Conservation (phyloP, 2,888 invertebrate species). For the Scaptomyza tumidula region DNA sequence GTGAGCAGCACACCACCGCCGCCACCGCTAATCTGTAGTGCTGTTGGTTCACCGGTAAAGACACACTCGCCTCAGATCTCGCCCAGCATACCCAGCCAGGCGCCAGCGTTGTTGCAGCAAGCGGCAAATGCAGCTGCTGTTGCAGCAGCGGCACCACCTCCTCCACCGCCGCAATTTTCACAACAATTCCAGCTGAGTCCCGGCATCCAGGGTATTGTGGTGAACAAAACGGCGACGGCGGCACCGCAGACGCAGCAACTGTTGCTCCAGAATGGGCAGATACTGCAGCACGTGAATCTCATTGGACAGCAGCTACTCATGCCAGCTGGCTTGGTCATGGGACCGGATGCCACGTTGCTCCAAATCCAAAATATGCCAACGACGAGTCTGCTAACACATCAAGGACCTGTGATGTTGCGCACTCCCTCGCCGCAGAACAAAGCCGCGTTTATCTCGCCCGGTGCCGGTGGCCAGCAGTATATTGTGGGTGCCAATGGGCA, state of each 20-base stretch:
- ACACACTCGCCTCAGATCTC: constrained; percentile 83
- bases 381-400: constrained; percentile 87
- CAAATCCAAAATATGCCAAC: constrained; percentile 92
- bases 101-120: constrained; percentile 69
- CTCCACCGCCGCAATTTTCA: constrained; percentile 87
- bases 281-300: constrained; percentile 93
- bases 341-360: constrained; percentile 90
- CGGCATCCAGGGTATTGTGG: constrained; percentile 90
- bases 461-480: constrained; percentile 88
- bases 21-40: constrained; percentile 27
- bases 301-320: constrained; percentile 93
- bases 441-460: constrained; percentile 89
- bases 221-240: constrained; percentile 84
- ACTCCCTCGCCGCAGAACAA: constrained; percentile 90
- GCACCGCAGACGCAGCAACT: constrained; percentile 85
- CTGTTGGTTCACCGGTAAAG: constrained; percentile 68
- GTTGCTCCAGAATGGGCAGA: constrained; percentile 86
- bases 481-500: constrained; percentile 92
- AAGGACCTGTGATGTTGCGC: constrained; percentile 90
- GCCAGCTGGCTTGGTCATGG: constrained; percentile 94
- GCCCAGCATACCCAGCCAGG: constrained; percentile 82
- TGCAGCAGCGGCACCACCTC: constrained; percentile 82
- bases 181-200: constrained; percentile 91
- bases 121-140: constrained; percentile 50
- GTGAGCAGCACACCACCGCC: constrained; percentile 75